Conservation (phyloP, 1,140 invertebrate species). For the Theocolax elegans region DNA sequence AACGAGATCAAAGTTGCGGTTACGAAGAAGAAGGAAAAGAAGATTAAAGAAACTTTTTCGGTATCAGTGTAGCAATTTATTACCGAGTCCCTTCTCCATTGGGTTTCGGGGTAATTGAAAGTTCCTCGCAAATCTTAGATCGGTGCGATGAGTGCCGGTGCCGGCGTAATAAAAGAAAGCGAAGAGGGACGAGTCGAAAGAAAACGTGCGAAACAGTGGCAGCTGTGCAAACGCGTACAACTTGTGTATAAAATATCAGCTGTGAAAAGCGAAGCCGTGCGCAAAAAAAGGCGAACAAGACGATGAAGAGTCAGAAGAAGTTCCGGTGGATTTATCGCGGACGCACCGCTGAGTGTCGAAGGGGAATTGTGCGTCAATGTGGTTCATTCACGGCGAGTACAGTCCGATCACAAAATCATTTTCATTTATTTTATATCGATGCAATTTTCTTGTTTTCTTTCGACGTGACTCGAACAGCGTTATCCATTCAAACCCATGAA, state of each 20-base stretch:
- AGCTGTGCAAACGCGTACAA: slow-evolving; percentile 37
- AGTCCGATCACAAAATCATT: slow-evolving; percentile 44
- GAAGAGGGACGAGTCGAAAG: background rate
- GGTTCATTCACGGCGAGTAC: slow-evolving; percentile 51
- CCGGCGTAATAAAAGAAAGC: background rate
- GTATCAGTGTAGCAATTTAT: too few species aligned
- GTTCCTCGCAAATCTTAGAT: background rate
- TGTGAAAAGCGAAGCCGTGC: slow-evolving; percentile 10
- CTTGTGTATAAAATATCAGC: background rate
- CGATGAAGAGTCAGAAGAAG: slow-evolving; percentile 34
- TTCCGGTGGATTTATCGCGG: slow-evolving; percentile 48
- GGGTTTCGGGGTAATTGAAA: background rate
- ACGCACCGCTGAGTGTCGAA: slow-evolving; percentile 48
- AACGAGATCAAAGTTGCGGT: too few species aligned
- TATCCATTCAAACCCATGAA: background rate
- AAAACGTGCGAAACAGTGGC: slow-evolving; percentile 33
- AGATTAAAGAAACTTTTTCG: too few species aligned
- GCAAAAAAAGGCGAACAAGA: background rate
- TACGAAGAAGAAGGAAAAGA: too few species aligned
- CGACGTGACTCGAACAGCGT: background rate
- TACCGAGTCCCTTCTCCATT: too few species aligned
- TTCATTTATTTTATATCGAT: slow-evolving; percentile 6
- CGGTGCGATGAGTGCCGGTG: background rate
- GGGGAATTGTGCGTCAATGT: slow-evolving; percentile 53
- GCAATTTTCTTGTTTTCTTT: background rate